phyloP scores from a whole-genome alignment of 1,140 invertebrate species.

The Diorhabda elongata region DNA sequence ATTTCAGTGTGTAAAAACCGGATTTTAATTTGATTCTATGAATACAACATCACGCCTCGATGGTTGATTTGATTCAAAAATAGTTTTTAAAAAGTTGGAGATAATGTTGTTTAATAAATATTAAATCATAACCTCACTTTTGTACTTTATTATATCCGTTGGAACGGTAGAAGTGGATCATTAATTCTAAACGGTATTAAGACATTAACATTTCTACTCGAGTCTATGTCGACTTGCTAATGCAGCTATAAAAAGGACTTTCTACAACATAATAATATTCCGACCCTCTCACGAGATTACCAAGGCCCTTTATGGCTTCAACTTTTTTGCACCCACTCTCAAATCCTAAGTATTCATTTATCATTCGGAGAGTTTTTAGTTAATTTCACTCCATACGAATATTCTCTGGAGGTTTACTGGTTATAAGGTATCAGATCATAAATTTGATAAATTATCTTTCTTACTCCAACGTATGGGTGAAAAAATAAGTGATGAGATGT shows the following conservation, averaged over 20 bases:
- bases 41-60: too few relatives aligned
- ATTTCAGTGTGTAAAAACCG: too few relatives aligned
- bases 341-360: conserved; percentile 16
- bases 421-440: conserved; percentile 2
- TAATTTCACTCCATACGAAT: conserved; percentile 1
- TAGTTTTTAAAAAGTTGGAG: too few relatives aligned
- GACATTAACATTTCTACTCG: conserved; percentile 6
- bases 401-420: not conserved
- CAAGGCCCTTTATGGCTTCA: conserved; percentile 1
- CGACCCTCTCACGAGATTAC: conserved; percentile 8
- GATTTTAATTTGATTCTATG: too few relatives aligned
- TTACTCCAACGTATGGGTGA: not conserved
- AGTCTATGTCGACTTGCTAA: conserved; percentile 3
- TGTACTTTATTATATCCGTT: too few relatives aligned
- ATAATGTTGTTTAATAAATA: too few relatives aligned
- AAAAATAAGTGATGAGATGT: not conserved
- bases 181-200: conserved; percentile 3
- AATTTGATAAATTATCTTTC: not conserved
- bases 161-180: not conserved
- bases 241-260: conserved; percentile 11
- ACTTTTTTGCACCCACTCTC: conserved; percentile 7
- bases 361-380: conserved; percentile 12
- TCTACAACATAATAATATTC: conserved; percentile 9
- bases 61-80: too few relatives aligned
- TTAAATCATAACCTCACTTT: too few relatives aligned